Base-by-base conservation (phyloP, 2,797 vertebrate species). In the Kryptopterus vitreolus region DNA sequence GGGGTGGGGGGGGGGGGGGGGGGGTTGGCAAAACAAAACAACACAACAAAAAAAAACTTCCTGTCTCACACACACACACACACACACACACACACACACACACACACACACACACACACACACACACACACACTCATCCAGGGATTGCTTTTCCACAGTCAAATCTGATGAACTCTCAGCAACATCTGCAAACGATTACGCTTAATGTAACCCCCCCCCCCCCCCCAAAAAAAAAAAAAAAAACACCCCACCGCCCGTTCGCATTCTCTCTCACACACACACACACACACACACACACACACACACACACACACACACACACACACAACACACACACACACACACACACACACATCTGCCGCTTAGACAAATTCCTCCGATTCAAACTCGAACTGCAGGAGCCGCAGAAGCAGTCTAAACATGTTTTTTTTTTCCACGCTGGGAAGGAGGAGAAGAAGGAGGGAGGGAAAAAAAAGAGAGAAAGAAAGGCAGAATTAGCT, bases 131-230 rank as follows among this genome's bases (percentile, higher is more conserved):
- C n/a, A 84, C 33, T 77, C 86, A 89, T 91, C 89, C 88, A 92
- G 86, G 87, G 88, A 90, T 81, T 79, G 88, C 89, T 91, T 91
- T 91, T 92, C 88, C 87, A 85, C 53, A 89, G 83, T 89, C 74
- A 63, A 86, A 87, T 84, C 88, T 90, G 88, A 93, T 92, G 89
- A 92, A 92, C 91, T 92, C 92, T 91, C 87, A 82, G 86, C 88
- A 91, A 93, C 93, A 94, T 94, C 93, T 94, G 93, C 81, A 87
- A 94, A 92, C 86, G 89, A 90, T 94, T 94, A 92, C 31, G 84
- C 87, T 85, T 90, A 90, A 92, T 91, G 89, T 91, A 81, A 87
- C 90, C 88, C 88, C 90, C 38, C 38, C 5, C 3, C 38, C 38
- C 38, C 38, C n/a, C n/a, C n/a, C n/a, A n/a, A n/a, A n/a, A n/a